Conservation (phyloP, 2,888 invertebrate genomes). For the Netelia fuscicornis region DNA sequence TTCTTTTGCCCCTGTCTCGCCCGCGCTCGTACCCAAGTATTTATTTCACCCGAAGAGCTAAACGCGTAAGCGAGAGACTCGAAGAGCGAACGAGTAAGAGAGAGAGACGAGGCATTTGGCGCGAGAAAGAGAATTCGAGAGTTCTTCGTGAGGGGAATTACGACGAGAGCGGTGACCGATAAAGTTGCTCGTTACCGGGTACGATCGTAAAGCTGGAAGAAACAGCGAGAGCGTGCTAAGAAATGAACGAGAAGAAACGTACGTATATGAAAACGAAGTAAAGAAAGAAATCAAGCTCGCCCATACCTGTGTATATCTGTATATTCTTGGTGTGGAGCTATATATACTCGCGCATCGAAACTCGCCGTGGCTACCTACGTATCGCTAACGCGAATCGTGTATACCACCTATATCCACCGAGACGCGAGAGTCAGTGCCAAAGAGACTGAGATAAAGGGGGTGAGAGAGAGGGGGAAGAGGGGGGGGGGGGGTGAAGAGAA, state of each 20-base stretch:
- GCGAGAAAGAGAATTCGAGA: slow-evolving; percentile 8
- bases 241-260: slow-evolving; percentile 42
- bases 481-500: background rate
- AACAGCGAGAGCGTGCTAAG: slow-evolving; percentile 52
- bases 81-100: background rate
- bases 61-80: background rate
- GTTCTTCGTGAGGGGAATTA: slow-evolving; percentile 63
- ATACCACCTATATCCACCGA: slow-evolving; percentile 44
- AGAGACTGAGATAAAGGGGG: background rate
- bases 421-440: slow-evolving; percentile 33
- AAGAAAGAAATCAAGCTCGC: slow-evolving; percentile 14
- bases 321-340: background rate
- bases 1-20: slow-evolving; percentile 35
- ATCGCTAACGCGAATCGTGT: slow-evolving; percentile 57
- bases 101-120: slow-evolving; percentile 7
- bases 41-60: slow-evolving; percentile 27
- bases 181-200: slow-evolving; percentile 70
- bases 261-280: slow-evolving; percentile 22
- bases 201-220: slow-evolving; percentile 66
- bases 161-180: slow-evolving; percentile 71
- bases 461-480: background rate
- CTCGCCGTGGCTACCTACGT: slow-evolving; percentile 41
- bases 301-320: background rate
- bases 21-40: slow-evolving; percentile 29
- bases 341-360: slow-evolving; percentile 5